Evolutionary conservation across 2,888 invertebrate genomes (phyloP), one percentile per base, ranked within the genome.

Genomic region (Trypoxylon attenuatum): DNA sequence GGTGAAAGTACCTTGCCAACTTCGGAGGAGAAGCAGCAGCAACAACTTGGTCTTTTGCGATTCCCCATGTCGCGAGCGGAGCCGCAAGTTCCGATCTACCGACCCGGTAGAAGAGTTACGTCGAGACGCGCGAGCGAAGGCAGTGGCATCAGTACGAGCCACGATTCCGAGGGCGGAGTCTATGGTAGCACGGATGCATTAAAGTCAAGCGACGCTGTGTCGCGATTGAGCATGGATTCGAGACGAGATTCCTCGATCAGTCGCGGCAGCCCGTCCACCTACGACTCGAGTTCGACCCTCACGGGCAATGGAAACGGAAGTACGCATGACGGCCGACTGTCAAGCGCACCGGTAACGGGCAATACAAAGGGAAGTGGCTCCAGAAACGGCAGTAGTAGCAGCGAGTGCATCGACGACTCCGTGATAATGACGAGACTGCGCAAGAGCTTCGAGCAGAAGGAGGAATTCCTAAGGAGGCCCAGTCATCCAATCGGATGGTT

Each of bases 401-500:
- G 16, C 15, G 91, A 92, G 76, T 79, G 81, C 38, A 89, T 91
- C 69, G 92, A 93, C 84, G 93, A 93, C 87, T 92, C 92, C 59
- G 89, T 92, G 45, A 91, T 92, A 79, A 92, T 94, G 89, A 92
- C 91, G 71, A 91, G 94, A 88, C 89, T 95, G 84, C 91, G 94
- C 75, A 94, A 94, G 86, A 95, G 94, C 82, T 92, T 94, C 80
- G 95, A 96, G 84, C 94, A 96, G 84, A 96, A 96, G 86, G 96
- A 96, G 85, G 96, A 96, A 80, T 96, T 96, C 87, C 89, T 96
- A 61, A 91, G 93, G 83, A 90, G 94, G 73, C 93, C 94, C 2
- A 92, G 89, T 84, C 90, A 91, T 79, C 92, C 92, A 19, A 90
- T 89, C 55, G 91, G 90, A 55, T 91, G 89, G 90, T 89, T 88